Evolutionary conservation across 2,113 vertebrate species (phyloP), one percentile per base, ranked within the genome.

Genomic region (Tonatia bakeri): DNA sequence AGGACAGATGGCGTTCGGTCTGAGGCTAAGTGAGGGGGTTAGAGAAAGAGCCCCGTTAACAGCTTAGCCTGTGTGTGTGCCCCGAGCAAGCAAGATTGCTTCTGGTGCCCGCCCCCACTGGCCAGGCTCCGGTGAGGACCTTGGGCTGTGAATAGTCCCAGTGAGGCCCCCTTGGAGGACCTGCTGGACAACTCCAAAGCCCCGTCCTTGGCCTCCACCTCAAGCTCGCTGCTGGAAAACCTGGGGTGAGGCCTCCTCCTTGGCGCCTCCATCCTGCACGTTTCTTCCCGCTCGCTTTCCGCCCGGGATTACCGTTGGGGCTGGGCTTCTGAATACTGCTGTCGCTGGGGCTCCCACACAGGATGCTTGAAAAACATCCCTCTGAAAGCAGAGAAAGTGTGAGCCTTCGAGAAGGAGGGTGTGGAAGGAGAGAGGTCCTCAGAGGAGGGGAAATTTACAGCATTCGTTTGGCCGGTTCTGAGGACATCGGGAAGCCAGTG

Each of bases 381-480:
- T 50, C 87, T 97, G 97, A 97, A 97, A 97, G 93, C 94, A 95
- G 96, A 97, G 97, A 97, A 97, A 45, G 97, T 97, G 97, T 89
- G 97, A 97, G 91, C 52, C 85, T 50, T 88, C 40, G 26, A 76
- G 93, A 96, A 70, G 93, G 81, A 93, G 97, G 61, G 96, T 88
- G 96, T 95, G 95, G 97, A 96, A 67, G 85, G 97, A 91, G 93
- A 59, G 88, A 1, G 28, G 97, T 90, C 94, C 88, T 90, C 5
- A 0, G 84, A 97, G 97, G 91, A 82, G 36, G 64, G 80, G 94
- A 96, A 91, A 96, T 97, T 97, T 94, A 97, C 81, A 91, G 91
- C 72, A 1, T 86, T 95, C 92, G 52, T 94, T 95, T 79, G 96
- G 94, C 93, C 5, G 0, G 16, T 65, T 33, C 81, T 28, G 20